Evolutionary conservation across 2,113 vertebrate genomes (phyloP).

Genomic region (Notothenia rossii): DNA sequence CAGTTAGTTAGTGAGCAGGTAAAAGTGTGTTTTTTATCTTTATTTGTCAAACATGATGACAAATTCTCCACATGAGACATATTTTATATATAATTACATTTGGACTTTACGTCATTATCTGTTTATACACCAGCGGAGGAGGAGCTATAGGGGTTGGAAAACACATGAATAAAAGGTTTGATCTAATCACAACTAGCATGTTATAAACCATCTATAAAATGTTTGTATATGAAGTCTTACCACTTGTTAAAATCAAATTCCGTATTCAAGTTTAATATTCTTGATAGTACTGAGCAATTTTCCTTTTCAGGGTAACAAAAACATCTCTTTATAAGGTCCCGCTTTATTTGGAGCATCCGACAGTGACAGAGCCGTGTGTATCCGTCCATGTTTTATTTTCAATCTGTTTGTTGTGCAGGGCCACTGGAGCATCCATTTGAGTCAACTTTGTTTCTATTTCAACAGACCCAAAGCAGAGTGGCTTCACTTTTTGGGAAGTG

Average conservation of each 20-base stretch:
- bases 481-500: slow-evolving; percentile 35
- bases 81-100: no score
- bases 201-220: neutral
- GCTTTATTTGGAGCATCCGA: slow-evolving; percentile 5
- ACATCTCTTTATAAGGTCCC: slow-evolving; percentile 16
- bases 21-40: no score
- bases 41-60: no score
- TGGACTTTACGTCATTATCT: no score
- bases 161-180: no score
- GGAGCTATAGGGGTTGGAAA: no score
- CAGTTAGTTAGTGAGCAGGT: no score
- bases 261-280: neutral
- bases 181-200: neutral
- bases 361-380: slow-evolving; percentile 42
- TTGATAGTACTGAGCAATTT: neutral
- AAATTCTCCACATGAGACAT: no score
- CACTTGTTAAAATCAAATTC: neutral
- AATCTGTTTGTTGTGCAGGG: slow-evolving; percentile 52
- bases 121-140: no score
- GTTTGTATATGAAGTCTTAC: neutral
- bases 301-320: slow-evolving; percentile 6
- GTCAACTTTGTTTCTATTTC: slow-evolving; percentile 46
- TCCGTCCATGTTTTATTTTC: slow-evolving; percentile 38
- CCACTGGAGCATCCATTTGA: slow-evolving; percentile 45
- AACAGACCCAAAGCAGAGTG: slow-evolving; percentile 34